These are phyloP conservation scores for Habrosyne pyritoides DNA, from an alignment of 2,888 invertebrate genomes.

Conservation along the genomic window DNA sequence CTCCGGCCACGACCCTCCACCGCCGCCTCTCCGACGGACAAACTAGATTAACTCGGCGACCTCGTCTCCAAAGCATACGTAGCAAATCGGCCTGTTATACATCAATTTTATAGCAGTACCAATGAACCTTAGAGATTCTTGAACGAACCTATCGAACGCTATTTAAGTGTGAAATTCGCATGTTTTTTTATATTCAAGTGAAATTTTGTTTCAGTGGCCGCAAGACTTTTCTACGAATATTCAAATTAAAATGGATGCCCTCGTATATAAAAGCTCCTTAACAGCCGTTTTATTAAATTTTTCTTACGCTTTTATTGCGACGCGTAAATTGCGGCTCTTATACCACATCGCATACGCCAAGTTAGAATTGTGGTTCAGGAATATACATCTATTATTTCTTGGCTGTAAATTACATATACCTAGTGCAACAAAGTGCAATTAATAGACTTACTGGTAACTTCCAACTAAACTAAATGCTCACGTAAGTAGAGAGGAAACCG, in stretches of 20 bases:
- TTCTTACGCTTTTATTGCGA: no score
- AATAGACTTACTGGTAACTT: not conserved
- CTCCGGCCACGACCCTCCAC: slow-evolving; percentile 43
- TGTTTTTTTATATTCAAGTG: no score
- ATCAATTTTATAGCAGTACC: slow-evolving; percentile 11
- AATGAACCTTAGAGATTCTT: not conserved
- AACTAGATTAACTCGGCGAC: slow-evolving; percentile 71
- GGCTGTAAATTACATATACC: not conserved
- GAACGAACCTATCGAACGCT: not conserved
- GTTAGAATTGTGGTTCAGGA: no score
- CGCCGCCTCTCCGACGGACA: slow-evolving; percentile 44
- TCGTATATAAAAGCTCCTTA: no score
- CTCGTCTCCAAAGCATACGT: slow-evolving; percentile 49
- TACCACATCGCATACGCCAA: no score
- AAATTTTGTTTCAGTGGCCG: no score
- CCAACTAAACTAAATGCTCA: slow-evolving; percentile 3
- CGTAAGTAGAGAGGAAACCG: not conserved
- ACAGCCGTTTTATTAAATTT: no score
- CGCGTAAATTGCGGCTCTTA: no score
- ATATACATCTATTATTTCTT: no score
- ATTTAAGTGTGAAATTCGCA: no score
- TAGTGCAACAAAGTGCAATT: not conserved
- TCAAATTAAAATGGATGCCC: no score
- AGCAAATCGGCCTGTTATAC: slow-evolving; percentile 44
- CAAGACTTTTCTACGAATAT: no score